A percentile compares a stretch with the other conserved stretches of the same genome.
Conservation (phyloP, 2,113 vertebrate genomes). For the Corythaixoides concolor region DNA sequence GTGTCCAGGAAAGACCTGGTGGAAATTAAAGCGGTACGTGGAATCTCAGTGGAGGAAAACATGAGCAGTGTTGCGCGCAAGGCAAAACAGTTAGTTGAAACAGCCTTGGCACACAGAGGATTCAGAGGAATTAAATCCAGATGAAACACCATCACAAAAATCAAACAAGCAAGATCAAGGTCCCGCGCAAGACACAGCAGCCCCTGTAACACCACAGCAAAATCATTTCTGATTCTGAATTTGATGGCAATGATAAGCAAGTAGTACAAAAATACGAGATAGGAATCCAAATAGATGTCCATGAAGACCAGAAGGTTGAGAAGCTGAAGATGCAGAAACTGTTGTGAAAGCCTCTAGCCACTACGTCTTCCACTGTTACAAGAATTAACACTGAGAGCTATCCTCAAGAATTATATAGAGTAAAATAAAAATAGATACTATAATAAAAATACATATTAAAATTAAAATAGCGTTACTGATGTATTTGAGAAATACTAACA, state of each 20-base stretch:
- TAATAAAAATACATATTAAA: background rate
- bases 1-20: slow-evolving; percentile 73
- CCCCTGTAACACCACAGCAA: background rate
- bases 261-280: background rate
- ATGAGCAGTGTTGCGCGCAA: slow-evolving; percentile 74
- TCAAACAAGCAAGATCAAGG: background rate
- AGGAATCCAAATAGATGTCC: background rate
- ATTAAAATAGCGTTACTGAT: background rate
- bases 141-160: background rate
- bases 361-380: background rate
- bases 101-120: slow-evolving; percentile 80
- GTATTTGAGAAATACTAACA: background rate
- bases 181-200: background rate
- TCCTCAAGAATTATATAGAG: slow-evolving; percentile 59
- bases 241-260: background rate
- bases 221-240: background rate
- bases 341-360: background rate
- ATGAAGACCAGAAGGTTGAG: background rate
- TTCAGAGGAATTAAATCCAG: slow-evolving; percentile 65
- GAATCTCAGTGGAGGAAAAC: slow-evolving; percentile 84
- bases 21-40: slow-evolving; percentile 79
- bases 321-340: background rate
- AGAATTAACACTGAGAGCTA: slow-evolving; percentile 74
- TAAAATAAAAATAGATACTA: background rate
- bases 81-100: slow-evolving; percentile 89